Evolutionary conservation across 2,888 invertebrate species (phyloP), one percentile per base, ranked within the genome.

Genomic region (Poecilus cupreus): DNA sequence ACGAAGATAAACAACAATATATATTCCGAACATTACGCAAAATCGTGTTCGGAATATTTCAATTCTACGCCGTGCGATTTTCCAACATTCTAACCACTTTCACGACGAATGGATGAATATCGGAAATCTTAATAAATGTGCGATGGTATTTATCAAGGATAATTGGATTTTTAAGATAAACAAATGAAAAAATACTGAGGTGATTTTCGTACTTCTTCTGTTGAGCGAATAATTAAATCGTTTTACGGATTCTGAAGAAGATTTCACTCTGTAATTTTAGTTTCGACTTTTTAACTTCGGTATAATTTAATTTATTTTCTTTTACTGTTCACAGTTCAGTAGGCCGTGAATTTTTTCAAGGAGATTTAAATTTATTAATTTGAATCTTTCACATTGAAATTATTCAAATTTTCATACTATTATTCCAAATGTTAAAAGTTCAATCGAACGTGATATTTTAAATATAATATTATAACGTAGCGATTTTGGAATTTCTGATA

Each of bases 1-100:
- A 54, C 22, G 24, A 54, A 51, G 26, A 51, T 54, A 76, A 76
- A 76, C 76, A 76, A 76, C 76, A 76, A 76, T 76, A 76, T 76
- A 76, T 75, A 75, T 75, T 75, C 51, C 26, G 51, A 26, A 26
- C 26, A 60, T 22, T 54, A 54, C 75, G 51, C 22, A 49, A 74
- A 74, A 75, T 37, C 76, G 57, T 49, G 51, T 22, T 10, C 3
- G 8, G 54, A 76, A 57, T 54, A 57, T 76, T 76, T 76, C 57
- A 57, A 54, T 76, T 76, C 57, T 11, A 26, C 11, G 13, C 24
- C 72, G 37, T 11, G 37, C 11, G 13, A 64, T 13, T 64, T 13
- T 64, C n/a, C n/a, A n/a, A n/a, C n/a, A n/a, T n/a, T 64, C 37
- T 64, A 18, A 70, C 18, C 37, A 39, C 37, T 46, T 49, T 22